phyloP scores from a whole-genome alignment of 2,888 invertebrate species.

The Keiferia lycopersicella region DNA sequence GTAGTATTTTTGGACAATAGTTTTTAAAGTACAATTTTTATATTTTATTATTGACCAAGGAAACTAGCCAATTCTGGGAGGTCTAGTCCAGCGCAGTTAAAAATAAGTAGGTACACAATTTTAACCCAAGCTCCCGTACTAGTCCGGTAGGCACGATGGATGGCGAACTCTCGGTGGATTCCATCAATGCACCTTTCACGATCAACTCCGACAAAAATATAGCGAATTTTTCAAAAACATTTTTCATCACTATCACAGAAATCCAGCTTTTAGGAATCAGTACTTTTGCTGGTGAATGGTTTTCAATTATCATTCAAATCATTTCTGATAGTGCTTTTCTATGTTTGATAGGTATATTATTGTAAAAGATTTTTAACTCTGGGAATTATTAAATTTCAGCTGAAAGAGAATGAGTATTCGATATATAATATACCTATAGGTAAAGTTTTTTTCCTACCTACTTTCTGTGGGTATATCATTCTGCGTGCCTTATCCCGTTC shows the following conservation, averaged over 20 bases:
- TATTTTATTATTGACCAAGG: too few species aligned
- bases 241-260: conserved; percentile 19
- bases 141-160: neutral
- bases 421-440: too few species aligned
- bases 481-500: too few species aligned
- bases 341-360: neutral
- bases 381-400: neutral
- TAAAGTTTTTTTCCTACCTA: neutral
- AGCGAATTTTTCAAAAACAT: conserved; percentile 17
- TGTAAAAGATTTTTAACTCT: neutral
- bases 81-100: too few species aligned
- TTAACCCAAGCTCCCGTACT: neutral
- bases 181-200: conserved; percentile 40
- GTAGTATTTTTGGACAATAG: too few species aligned
- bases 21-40: too few species aligned
- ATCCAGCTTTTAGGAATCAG: conserved; percentile 2
- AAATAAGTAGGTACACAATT: neutral
- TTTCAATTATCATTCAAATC: neutral
- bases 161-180: conserved; percentile 14
- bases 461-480: too few species aligned
- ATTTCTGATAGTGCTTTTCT: neutral
- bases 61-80: too few species aligned
- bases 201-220: conserved; percentile 22
- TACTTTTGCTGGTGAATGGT: neutral
- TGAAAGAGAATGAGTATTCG: neutral